phyloP scores from a whole-genome alignment of 2,113 vertebrate genomes.

The Pyxicephalus adspersus region DNA sequence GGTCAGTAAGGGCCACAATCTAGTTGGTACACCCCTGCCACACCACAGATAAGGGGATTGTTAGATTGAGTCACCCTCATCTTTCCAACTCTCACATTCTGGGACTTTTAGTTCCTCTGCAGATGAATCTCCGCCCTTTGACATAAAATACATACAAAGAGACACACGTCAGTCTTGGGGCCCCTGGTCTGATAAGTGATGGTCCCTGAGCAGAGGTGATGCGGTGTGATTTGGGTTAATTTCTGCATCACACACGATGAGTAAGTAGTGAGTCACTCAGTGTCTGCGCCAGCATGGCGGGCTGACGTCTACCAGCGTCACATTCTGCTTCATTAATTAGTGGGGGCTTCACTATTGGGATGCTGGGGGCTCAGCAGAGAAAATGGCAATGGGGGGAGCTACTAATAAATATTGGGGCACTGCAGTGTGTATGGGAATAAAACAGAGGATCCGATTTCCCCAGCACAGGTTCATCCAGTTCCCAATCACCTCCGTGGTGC shows the following conservation, averaged over 20 bases:
- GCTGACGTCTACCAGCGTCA: not conserved
- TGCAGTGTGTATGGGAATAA: no score
- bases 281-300: not conserved
- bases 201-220: not conserved
- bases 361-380: not conserved
- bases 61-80: no score
- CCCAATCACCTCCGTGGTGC: no score
- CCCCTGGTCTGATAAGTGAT: not conserved
- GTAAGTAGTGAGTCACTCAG: conserved; percentile 20
- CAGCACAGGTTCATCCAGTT: no score
- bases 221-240: not conserved
- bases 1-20: no score
- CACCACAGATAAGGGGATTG: no score
- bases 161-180: not conserved
- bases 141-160: not conserved
- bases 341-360: not conserved
- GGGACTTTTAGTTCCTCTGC: no score
- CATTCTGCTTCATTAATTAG: not conserved
- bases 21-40: no score
- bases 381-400: not conserved
- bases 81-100: no score
- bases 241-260: not conserved
- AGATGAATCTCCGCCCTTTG: no score
- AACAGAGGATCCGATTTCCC: no score
- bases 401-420: no score